Evolutionary conservation across 2,888 invertebrate species (phyloP).

Genomic region (Urechis unicinctus): DNA sequence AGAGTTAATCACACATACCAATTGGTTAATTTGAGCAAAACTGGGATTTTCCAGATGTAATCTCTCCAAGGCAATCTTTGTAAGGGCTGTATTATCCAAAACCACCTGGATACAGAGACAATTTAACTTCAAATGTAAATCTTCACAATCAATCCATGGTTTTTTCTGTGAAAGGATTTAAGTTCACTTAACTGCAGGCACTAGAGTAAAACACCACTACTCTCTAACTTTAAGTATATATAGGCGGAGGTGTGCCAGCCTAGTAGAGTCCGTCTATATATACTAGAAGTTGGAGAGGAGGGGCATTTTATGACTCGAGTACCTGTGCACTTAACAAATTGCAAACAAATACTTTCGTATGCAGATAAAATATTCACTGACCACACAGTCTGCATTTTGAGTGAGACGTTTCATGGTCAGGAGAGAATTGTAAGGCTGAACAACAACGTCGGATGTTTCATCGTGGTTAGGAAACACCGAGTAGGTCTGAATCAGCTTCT

Average conservation of each 20-base stretch:
- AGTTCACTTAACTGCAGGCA: no score
- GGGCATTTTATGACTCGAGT: no score
- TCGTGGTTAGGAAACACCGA: conserved; percentile 92
- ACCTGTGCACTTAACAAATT: no score
- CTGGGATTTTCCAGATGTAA: conserved; percentile 93
- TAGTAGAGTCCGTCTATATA: no score
- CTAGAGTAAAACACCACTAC: no score
- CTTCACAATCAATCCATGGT: no score
- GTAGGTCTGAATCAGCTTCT: conserved; percentile 95
- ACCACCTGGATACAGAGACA: conserved; percentile 57
- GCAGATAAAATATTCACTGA: conserved; percentile 16
- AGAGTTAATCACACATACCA: conserved; percentile 52
- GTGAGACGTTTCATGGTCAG: conserved; percentile 88
- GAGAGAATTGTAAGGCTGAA: conserved; percentile 62
- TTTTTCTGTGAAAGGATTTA: no score
- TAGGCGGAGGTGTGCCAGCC: no score
- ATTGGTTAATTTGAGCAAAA: conserved; percentile 91
- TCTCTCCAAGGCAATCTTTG: conserved; percentile 66
- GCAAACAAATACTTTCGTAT: no score
- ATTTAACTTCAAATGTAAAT: not conserved
- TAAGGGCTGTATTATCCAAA: conserved; percentile 93
- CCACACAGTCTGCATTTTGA: conserved; percentile 93
- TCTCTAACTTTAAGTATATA: no score
- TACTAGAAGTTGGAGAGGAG: no score
- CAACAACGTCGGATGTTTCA: conserved; percentile 51